A percentile compares a stretch with the other conserved stretches of the same genome.
Evolutionary conservation across 2,113 vertebrate species (phyloP).

Genomic region (Prolemur simus): DNA sequence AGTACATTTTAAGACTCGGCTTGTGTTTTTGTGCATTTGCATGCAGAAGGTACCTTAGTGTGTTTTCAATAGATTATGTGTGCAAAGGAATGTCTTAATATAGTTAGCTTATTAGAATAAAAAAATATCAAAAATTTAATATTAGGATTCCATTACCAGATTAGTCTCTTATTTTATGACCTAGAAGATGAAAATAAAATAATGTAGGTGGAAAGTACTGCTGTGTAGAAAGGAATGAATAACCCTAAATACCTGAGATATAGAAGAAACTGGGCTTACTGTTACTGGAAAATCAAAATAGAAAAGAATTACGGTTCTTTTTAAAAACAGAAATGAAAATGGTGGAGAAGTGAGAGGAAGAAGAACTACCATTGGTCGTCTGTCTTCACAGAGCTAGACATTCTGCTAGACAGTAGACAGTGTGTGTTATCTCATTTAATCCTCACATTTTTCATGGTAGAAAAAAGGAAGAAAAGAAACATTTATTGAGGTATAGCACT

Average conservation of each 20-base stretch:
- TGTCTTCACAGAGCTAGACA: background rate
- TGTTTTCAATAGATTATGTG: background rate
- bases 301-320: background rate
- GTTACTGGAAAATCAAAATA: conserved; percentile 1
- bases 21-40: background rate
- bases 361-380: background rate
- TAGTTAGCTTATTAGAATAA: background rate
- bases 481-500: background rate
- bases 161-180: background rate
- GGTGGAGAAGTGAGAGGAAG: background rate
- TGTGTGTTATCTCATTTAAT: background rate
- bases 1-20: background rate
- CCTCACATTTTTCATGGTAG: background rate
- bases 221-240: background rate
- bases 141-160: background rate
- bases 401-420: background rate
- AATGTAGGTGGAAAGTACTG: background rate
- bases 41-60: background rate
- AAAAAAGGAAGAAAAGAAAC: background rate
- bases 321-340: background rate
- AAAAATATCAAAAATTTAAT: background rate
- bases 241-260: background rate
- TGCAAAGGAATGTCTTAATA: background rate
- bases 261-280: background rate
- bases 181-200: background rate